phyloP scores from a whole-genome alignment of 1,140 invertebrate species.

The Cecropterus lyciades region DNA sequence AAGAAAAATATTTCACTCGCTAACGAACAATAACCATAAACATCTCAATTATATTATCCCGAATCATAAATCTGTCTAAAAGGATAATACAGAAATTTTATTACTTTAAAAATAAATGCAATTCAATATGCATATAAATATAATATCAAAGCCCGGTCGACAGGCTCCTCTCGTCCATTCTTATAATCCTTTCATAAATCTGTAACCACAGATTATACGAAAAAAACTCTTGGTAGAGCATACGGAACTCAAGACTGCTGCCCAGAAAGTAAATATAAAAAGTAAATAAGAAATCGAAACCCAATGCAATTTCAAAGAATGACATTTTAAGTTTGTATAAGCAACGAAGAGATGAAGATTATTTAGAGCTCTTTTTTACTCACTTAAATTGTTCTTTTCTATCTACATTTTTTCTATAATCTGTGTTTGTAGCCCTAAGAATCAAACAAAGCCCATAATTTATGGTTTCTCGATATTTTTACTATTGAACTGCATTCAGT shows the following conservation, averaged over 20 bases:
- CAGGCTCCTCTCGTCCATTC: constrained; percentile 10
- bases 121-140: constrained; percentile 22
- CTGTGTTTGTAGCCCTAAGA: constrained; percentile 2
- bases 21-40: constrained; percentile 25
- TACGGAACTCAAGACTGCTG: background rate
- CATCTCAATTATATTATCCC: constrained; percentile 16
- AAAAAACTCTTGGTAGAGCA: background rate
- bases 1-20: background rate
- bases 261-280: too few species aligned
- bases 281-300: too few species aligned
- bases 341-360: too few species aligned
- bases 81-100: constrained; percentile 22
- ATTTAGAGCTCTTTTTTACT: too few species aligned
- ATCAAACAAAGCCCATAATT: constrained; percentile 13
- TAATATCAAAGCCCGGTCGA: constrained; percentile 6
- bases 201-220: constrained; percentile 4
- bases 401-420: background rate
- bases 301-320: background rate
- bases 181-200: constrained; percentile 22
- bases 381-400: background rate
- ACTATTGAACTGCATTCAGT: background rate
- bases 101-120: constrained; percentile 13
- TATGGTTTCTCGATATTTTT: constrained; percentile 3
- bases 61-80: constrained; percentile 19
- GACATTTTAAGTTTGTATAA: background rate